phyloP scores from a whole-genome alignment of 2,113 vertebrate species.

The Protomyctophum bolini region DNA sequence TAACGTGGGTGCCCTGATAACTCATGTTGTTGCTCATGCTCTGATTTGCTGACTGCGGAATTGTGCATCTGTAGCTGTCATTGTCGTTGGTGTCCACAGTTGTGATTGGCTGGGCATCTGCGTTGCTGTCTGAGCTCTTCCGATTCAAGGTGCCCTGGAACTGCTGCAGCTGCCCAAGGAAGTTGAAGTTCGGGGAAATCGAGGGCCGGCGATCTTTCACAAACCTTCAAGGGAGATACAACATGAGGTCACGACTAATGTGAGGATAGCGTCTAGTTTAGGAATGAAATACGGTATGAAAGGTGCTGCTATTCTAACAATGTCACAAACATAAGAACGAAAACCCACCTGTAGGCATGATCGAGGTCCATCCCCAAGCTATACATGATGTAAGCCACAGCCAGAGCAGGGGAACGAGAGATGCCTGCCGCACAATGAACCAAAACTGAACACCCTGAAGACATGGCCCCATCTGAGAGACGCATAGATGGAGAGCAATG shows the following conservation, averaged over 20 bases:
- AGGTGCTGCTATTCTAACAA: background rate
- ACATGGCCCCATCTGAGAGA: conserved; percentile 74
- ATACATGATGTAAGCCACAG: conserved; percentile 84
- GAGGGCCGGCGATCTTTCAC: conserved; percentile 83
- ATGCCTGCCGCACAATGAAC: conserved; percentile 84
- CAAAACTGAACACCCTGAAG: conserved; percentile 75
- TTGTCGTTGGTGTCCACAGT: conserved; percentile 23
- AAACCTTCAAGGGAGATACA: conserved; percentile 68
- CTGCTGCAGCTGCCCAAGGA: conserved; percentile 83
- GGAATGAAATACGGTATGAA: background rate
- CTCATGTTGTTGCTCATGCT: background rate
- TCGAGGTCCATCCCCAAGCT: conserved; percentile 78
- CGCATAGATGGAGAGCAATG: background rate
- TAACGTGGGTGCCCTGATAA: conserved; percentile 2
- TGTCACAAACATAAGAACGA: background rate
- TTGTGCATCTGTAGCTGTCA: background rate
- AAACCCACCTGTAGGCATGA: conserved; percentile 80
- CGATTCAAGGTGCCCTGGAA: conserved; percentile 76
- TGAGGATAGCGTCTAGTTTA: background rate
- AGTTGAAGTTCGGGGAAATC: conserved; percentile 86
- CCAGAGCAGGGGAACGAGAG: conserved; percentile 82
- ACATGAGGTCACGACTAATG: conserved; percentile 2
- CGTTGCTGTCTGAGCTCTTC: conserved; percentile 6
- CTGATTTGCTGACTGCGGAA: conserved; percentile 21
- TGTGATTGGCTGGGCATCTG: conserved; percentile 16